Evolutionary conservation across 2,888 invertebrate species (phyloP).

Genomic region (Ophonus ardosiacus): DNA sequence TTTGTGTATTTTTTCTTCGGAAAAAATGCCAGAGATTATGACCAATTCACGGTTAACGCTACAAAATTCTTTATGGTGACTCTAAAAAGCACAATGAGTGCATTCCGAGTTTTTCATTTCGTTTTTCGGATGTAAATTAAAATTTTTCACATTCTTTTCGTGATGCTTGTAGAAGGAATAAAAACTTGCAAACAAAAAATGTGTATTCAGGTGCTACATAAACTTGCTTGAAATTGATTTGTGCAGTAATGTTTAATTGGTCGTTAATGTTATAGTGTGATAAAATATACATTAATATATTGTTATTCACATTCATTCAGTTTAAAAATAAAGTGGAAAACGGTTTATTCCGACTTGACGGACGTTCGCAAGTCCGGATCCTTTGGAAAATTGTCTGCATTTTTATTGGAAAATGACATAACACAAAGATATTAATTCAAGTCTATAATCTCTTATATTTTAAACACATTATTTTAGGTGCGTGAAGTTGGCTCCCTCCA

Average conservation of each 20-base stretch:
- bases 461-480: too few relatives aligned
- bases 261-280: not conserved
- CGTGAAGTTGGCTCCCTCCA: too few relatives aligned
- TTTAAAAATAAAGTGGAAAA: too few relatives aligned
- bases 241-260: not conserved
- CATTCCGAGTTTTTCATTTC: constrained; percentile 10
- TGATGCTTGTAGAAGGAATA: not conserved
- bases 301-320: too few relatives aligned
- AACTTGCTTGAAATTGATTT: not conserved
- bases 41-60: constrained; percentile 5
- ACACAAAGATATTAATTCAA: too few relatives aligned
- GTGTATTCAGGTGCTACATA: not conserved
- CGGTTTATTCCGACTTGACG: too few relatives aligned
- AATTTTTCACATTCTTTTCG: constrained; percentile 9
- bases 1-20: not conserved
- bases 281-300: not conserved
- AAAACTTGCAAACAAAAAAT: not conserved
- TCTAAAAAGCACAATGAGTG: constrained; percentile 30
- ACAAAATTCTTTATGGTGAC: constrained; percentile 22
- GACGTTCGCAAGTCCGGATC: too few relatives aligned
- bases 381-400: too few relatives aligned
- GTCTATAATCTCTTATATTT: too few relatives aligned
- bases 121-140: constrained; percentile 16
- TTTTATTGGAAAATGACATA: too few relatives aligned
- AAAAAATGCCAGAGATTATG: constrained; percentile 25